Conservation (phyloP, 2,797 vertebrate species). For the Decapterus maruadsi region DNA sequence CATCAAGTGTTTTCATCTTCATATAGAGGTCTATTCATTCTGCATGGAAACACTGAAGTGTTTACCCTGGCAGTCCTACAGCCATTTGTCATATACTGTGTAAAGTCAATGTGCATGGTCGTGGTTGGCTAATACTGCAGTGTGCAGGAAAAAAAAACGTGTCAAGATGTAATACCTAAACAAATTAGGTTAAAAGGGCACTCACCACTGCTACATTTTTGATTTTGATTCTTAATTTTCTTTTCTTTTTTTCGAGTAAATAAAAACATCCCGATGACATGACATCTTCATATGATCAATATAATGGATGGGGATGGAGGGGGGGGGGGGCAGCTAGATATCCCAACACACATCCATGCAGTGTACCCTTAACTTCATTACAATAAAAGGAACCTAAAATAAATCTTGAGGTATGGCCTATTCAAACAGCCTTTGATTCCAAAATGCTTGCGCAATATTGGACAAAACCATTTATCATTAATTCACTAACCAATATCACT, state of each 20-base stretch:
- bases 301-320: conserved; percentile 40
- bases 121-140: not conserved
- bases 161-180: conserved; percentile 17
- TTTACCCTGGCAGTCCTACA: not conserved
- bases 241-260: conserved; percentile 22
- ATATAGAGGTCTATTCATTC: too few species aligned
- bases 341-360: conserved; percentile 40
- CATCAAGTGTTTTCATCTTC: not conserved
- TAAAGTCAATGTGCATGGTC: not conserved
- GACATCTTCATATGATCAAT: conserved; percentile 31
- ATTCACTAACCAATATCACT: conserved; percentile 20
- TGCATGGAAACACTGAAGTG: conserved; percentile 10
- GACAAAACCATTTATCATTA: conserved; percentile 42
- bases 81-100: not conserved
- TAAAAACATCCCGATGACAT: conserved; percentile 41
- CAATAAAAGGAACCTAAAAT: conserved; percentile 40
- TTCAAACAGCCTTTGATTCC: conserved; percentile 31
- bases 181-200: not conserved
- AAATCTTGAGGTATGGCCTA: conserved; percentile 55
- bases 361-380: conserved; percentile 41
- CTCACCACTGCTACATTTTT: conserved; percentile 19
- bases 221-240: conserved; percentile 14
- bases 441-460: conserved; percentile 61
- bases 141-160: conserved; percentile 13
- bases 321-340: conserved; percentile 20